Conservation (phyloP, 2,113 vertebrate species). For the Pachyramphus minor region DNA sequence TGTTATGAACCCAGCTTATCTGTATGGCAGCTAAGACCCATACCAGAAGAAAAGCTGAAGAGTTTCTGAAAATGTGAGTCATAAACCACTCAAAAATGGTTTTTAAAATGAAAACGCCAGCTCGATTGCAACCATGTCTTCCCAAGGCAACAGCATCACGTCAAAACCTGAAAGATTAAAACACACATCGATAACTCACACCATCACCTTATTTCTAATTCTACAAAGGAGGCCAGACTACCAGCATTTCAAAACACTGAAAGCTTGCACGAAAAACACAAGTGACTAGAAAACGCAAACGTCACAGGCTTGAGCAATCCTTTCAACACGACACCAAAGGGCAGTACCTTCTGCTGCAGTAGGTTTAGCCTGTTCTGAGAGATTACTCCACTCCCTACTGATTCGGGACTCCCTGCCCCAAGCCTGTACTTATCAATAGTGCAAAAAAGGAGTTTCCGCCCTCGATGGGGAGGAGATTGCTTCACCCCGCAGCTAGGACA, state of each 20-base stretch:
- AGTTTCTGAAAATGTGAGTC: constrained; percentile 27
- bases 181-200: fast-evolving
- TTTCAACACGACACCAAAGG: not conserved
- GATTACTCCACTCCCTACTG: fast-evolving
- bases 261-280: not conserved
- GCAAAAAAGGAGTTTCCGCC: not conserved
- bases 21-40: not conserved
- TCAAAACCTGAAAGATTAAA: not conserved
- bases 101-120: constrained; percentile 15
- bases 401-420: not conserved
- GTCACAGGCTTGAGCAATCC: not conserved
- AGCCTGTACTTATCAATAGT: fast-evolving
- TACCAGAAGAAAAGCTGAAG: not conserved
- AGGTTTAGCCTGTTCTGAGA: fast-evolving
- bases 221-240: not conserved
- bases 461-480: fast-evolving
- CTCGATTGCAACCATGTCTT: not conserved
- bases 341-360: too few species aligned
- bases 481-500: not conserved
- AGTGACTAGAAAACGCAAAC: not conserved
- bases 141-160: not conserved
- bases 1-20: not conserved
- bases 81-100: not conserved
- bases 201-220: fast-evolving
- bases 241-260: not conserved